Base-by-base conservation (phyloP, 2,797 vertebrate species). In the Sebastes matsubarae region DNA sequence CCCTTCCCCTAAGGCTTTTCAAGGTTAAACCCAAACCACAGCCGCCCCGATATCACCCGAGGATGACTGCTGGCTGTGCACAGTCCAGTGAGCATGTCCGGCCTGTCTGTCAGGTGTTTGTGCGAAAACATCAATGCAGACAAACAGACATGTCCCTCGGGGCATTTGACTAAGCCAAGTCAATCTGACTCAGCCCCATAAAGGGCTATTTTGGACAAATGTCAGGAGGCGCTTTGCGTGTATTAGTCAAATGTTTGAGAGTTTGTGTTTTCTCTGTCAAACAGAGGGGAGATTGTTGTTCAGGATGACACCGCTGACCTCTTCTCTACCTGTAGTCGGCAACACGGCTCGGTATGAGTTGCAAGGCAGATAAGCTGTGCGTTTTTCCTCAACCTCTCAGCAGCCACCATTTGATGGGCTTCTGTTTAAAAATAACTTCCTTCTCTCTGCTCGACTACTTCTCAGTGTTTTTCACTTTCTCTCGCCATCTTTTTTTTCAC, bases 71-170 rank as follows among this genome's bases (percentile, higher is more conserved):
- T 59, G 75, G 77, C 68, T 25, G 57, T 68, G 71, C 83, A 89
- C 89, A 79, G 85, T 92, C 89, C 88, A 87, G 11, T 78, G 87
- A 92, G 75, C 92, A 88, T 89, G 88, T 91, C 91, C 30, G 65
- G 90, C 91, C 85, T 85, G 90, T 92, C 90, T 63, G 72, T 93
- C 93, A 90, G 92, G 91, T 93, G 90, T 92, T 91, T 88, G 78
- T 65, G 88, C 61, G 20, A 76, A 89, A 90, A 88, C 89, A 88
- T 90, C 87, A 86, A 76, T 72, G 75, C 84, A 80, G 91, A 91
- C 87, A 89, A 90, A 93, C 87, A 81, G 86, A 90, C 86, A 75
- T 27, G 25, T 79, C 88, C 93, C 89, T 38, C 16, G 0, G 88
- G 88, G 81, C 72, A 29, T 88, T 86, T 84, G 87, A 93, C 88